Base-by-base conservation (phyloP, 1,140 invertebrate species). In the Drosophila persimilis region DNA sequence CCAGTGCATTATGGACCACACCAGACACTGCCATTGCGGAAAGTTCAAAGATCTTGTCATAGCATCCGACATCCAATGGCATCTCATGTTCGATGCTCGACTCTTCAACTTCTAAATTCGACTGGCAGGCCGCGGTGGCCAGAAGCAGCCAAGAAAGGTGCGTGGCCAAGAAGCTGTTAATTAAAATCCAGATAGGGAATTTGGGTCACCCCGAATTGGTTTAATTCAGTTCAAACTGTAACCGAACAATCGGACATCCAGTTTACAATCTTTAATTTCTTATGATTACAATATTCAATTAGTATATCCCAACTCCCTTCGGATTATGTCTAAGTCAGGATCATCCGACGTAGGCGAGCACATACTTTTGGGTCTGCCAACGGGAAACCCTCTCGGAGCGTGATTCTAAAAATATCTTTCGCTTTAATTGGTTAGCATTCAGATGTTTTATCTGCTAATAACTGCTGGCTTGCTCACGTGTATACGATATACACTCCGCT, bases 251-350 rank as follows among this genome's bases (percentile, higher is more conserved):
- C 35, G 7, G 54, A 3, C 24, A 47, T 24, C 35, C 53, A 51
- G 39, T 67, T 67, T 66, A 67, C 24, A 17, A 24, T 69, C 35
- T 67, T 15, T n/a, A 50, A 67, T 48, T 48, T 29, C 51, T 15
- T 26, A 3, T 46, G n/a, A 24, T 35, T 6, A 50, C 2, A 15
- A n/a, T 20, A 24, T 69, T 17, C 17, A 17, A 17, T 17, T 17
- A 67, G 24, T 20, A 56, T 11, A 43, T 67, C 48, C n/a, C 76
- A 20, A 2, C 20, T 20, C 71, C 50, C 71, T 54, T 51, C 86
- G 77, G 22, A 86, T 86, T 35, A 90, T 43, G 48, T 90, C 77
- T 58, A 90, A 50, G 0, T 88, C 69, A 39, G 59, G 92, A 93
- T 5, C 73, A 65, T 13, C 65, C 63, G 11, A 75, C 65, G 56